Conservation (phyloP, 2,888 invertebrate species). For the Catocala nupta region DNA sequence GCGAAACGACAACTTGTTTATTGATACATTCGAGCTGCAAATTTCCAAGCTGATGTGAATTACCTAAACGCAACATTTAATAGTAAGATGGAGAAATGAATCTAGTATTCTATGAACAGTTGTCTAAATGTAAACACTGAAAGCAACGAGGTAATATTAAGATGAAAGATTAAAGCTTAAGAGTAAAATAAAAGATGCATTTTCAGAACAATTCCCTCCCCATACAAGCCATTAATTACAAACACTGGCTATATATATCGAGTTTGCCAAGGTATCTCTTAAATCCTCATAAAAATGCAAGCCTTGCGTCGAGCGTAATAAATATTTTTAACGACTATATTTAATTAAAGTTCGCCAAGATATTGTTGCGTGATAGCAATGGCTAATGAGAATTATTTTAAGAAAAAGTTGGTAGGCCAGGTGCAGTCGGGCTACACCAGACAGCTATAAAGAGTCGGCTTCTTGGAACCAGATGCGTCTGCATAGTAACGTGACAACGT, state of each 20-base stretch:
- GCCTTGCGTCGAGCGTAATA: conserved; percentile 71
- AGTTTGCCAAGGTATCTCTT: conserved; percentile 56
- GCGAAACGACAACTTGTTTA: too few species aligned
- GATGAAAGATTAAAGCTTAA: background rate
- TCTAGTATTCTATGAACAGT: too few species aligned
- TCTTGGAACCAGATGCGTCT: background rate
- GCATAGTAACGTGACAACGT: too few species aligned
- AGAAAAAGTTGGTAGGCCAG: conserved; percentile 34
- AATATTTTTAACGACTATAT: conserved; percentile 84
- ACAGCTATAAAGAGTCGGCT: background rate
- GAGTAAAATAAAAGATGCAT: background rate
- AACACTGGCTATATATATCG: conserved; percentile 34
- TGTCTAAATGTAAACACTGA: too few species aligned
- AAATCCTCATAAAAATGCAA: conserved; percentile 81
- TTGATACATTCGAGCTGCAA: too few species aligned
- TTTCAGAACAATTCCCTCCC: conserved; percentile 3
- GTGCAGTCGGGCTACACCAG: background rate
- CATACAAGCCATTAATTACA: conserved; percentile 6
- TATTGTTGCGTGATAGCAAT: conserved; percentile 62
- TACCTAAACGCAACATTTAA: too few species aligned
- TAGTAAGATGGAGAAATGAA: too few species aligned
- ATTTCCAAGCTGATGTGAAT: too few species aligned
- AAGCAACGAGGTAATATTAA: too few species aligned
- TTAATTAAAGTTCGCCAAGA: conserved; percentile 65
- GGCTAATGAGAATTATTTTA: conserved; percentile 59